Evolutionary conservation across 2,113 vertebrate species (phyloP).

Genomic region (Alosa alosa): DNA sequence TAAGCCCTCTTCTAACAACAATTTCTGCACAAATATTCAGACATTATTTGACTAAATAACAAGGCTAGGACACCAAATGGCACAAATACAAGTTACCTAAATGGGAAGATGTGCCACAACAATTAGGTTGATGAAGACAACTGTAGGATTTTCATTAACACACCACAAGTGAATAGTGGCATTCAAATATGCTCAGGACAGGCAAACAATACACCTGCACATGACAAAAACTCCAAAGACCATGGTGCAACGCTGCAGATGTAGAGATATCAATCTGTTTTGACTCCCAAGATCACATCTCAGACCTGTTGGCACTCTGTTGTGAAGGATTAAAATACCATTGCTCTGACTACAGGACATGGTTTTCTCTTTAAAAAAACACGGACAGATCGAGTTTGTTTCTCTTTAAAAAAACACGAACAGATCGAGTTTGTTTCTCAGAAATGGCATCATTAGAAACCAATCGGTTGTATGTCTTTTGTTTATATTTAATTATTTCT

Average conservation of each 20-base stretch:
- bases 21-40: too few relatives aligned
- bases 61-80: too few relatives aligned
- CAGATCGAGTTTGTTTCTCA: neutral
- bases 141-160: neutral
- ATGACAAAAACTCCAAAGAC: neutral
- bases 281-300: neutral
- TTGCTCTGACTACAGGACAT: neutral
- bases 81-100: too few relatives aligned
- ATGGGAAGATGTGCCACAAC: too few relatives aligned
- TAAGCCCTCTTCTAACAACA: too few relatives aligned
- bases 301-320: constrained; percentile 1
- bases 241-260: neutral
- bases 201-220: neutral
- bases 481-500: neutral
- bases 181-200: neutral
- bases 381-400: neutral
- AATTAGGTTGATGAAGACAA: neutral
- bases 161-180: neutral
- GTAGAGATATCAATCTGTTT: neutral
- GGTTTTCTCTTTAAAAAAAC: neutral
- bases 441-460: neutral
- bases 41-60: too few relatives aligned
- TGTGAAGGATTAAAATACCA: neutral
- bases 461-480: neutral
- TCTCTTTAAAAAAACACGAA: neutral